Evolutionary conservation across 1,140 invertebrate genomes (phyloP), one percentile per base, ranked within the genome.

Genomic region (Cotesia vestalis): DNA sequence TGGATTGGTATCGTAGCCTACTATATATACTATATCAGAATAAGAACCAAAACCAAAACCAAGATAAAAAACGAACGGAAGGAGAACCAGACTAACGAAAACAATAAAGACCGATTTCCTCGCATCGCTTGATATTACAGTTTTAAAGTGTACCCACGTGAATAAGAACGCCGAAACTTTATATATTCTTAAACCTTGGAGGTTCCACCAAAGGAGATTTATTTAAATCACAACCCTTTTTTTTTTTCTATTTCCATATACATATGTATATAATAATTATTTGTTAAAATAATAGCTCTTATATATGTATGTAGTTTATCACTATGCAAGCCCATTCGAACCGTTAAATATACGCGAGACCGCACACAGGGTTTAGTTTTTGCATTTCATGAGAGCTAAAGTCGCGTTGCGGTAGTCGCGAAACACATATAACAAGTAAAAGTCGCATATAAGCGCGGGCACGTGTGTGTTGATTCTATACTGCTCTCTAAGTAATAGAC

Each of bases 51-150:
- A 11, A n/a, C 12, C 53, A 55, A 59, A 2, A 59, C 2, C 17
- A 11, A 12, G 27, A 64, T 6, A 46, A 64, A 11, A 53, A 36
- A 59, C 53, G 35, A 67, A 35, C 46, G 66, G 75, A 60, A n/a
- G 60, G 66, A 66, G 71, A 55, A 53, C 51, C 57, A 51, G 71
- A 20, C 74, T 79, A 80, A 80, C 78, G 76, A 80, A 80, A 80
- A 80, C 78, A 80, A 80, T 80, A 80, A 80, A 80, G 73, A 66
- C 61, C 78, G 76, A 80, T 81, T 81, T 78, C 77, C 81, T 80
- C 78, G 72, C 73, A 17, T 74, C 74, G 70, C 53, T 71, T 74
- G 76, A 20, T 71, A 71, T 63, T 72, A 75, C 69, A 68, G 63
- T 73, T 51, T 76, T 75, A 55, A 46, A 3, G 17, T 8, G 20